Evolutionary conservation across 1,140 invertebrate genomes (phyloP).

Genomic region (Euura saliciscinereae): DNA sequence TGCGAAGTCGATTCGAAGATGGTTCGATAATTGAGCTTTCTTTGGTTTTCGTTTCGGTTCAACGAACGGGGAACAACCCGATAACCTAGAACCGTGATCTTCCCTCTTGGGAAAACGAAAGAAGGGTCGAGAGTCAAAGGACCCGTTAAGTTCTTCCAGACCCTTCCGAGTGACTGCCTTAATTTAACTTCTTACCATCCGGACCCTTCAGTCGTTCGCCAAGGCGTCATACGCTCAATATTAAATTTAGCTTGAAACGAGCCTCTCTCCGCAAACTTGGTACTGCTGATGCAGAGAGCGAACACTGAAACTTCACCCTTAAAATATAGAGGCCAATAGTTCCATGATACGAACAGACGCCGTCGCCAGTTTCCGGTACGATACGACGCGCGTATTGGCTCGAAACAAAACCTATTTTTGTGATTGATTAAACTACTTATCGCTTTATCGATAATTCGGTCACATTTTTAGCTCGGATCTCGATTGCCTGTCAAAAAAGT

Average conservation of each 20-base stretch:
- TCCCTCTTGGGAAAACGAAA: neutral
- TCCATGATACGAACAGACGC: neutral
- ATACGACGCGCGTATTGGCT: neutral
- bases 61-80: neutral
- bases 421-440: conserved; percentile 5
- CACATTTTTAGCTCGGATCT: neutral
- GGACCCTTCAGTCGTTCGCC: neutral
- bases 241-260: conserved; percentile 6
- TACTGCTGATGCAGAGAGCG: neutral
- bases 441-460: neutral
- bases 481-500: neutral
- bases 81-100: neutral
- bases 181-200: neutral
- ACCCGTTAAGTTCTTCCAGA: neutral
- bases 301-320: neutral
- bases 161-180: conserved; percentile 1
- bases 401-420: neutral
- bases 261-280: neutral
- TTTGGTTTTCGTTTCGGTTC: neutral
- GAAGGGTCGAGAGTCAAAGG: neutral
- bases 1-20: too few relatives aligned
- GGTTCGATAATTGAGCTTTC: too few relatives aligned
- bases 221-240: neutral
- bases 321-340: too few relatives aligned
- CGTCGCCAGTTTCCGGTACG: neutral